phyloP scores from a whole-genome alignment of 2,113 vertebrate genomes.

The Odocoileus hemionus region DNA sequence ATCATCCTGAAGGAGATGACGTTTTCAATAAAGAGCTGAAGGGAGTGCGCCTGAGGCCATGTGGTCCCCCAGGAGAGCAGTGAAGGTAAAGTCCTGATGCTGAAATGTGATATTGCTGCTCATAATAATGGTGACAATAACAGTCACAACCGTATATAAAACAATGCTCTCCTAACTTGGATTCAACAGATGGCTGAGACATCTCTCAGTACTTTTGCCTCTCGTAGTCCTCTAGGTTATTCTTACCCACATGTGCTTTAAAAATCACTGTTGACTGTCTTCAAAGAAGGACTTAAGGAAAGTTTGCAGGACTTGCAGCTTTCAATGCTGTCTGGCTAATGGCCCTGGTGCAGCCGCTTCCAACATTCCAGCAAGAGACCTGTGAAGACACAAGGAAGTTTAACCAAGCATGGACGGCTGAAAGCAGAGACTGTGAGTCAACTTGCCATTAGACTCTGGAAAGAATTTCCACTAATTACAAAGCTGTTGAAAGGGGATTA shows the following conservation, averaged over 20 bases:
- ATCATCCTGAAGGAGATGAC: neutral
- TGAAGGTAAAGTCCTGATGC: neutral
- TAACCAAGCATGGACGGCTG: fast-evolving
- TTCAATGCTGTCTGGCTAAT: neutral
- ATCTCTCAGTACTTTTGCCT: neutral
- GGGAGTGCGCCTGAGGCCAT: neutral
- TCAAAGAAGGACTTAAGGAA: neutral
- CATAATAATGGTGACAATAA: neutral
- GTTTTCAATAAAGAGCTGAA: neutral
- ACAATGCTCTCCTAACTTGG: neutral
- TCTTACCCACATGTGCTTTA: neutral
- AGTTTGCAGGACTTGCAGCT: neutral
- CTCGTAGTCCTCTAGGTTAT: neutral
- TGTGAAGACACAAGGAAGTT: neutral
- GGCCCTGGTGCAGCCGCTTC: neutral
- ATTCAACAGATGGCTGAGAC: neutral
- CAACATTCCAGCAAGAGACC: neutral
- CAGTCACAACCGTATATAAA: neutral
- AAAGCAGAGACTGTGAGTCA: neutral
- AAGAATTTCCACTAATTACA: neutral
- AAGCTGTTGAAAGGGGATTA: neutral
- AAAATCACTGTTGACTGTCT: neutral
- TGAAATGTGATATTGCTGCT: neutral
- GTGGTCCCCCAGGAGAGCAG: neutral
- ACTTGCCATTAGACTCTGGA: neutral